A percentile compares a stretch with the other conserved stretches of the same genome.
Conservation (phyloP, 2,888 invertebrate species). For the Acrobasis repandana region DNA sequence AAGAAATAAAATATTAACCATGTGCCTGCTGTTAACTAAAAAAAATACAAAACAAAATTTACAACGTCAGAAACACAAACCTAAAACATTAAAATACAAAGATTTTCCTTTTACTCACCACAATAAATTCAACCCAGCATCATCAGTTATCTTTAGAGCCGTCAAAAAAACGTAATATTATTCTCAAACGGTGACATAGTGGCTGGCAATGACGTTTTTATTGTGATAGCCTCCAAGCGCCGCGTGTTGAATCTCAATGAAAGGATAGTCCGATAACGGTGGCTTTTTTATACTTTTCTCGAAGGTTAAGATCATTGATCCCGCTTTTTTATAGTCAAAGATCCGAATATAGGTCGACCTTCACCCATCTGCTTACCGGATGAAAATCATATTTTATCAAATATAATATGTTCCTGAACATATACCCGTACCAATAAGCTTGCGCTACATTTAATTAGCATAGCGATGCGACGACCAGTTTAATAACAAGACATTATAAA, state of each 20-base stretch:
- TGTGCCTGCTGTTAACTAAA: too few relatives aligned
- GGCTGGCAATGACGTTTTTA: conserved; percentile 21
- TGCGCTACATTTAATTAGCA: too few relatives aligned
- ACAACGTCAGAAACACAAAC: neutral
- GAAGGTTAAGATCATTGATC: too few relatives aligned
- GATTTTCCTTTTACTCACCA: neutral
- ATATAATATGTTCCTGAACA: too few relatives aligned
- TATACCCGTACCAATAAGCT: too few relatives aligned
- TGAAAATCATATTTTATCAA: too few relatives aligned
- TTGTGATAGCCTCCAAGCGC: conserved; percentile 16
- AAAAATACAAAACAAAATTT: neutral
- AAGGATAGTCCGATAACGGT: neutral
- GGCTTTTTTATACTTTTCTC: neutral
- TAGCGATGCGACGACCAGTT: too few relatives aligned
- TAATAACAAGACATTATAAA: too few relatives aligned
- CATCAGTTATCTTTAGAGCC: conserved; percentile 20
- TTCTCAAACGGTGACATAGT: conserved; percentile 14
- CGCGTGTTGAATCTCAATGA: conserved; percentile 1
- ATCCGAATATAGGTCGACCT: too few relatives aligned
- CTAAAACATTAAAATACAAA: neutral
- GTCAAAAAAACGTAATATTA: conserved; percentile 16
- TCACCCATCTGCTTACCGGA: too few relatives aligned
- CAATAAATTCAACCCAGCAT: neutral
- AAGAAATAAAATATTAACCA: too few relatives aligned
- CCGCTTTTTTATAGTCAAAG: too few relatives aligned